Evolutionary conservation across 2,888 invertebrate genomes (phyloP), one percentile per base, ranked within the genome.

Genomic region (Euzetes globulus): DNA sequence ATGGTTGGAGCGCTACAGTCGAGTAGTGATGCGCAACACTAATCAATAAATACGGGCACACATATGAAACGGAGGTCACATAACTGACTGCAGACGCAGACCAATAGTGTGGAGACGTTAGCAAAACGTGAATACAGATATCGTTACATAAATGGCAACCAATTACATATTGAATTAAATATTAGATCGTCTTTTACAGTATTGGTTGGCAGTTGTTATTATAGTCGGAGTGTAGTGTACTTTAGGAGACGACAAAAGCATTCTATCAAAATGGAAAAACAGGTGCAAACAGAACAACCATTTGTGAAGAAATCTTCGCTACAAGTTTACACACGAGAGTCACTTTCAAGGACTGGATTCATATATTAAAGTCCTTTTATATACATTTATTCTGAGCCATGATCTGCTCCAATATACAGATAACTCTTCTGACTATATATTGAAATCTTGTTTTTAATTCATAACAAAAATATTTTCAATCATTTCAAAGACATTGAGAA

Each of bases 1-100:
- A 13, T 29, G 58, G 58, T 58, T 33, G 19, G 19, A 60, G 19
- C 22, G 13, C 70, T 25, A 25, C 70, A 70, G 45, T 45, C 45
- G 70, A 70, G 45, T 70, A 70, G 70, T 70, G 47, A 19, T 70
- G 70, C 70, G 70, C 70, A 70, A 45, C 22, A 45, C n/a, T 19
- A 70, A 70, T 70, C 70, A 27, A 70, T 70, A 70, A 70, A 70
- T 70, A 70, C 70, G 70, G 70, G 47, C 47, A 47, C 19, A 45
- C 6, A 70, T 47, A 15, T 25, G 70, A 70, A 41, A 5, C 41
- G 68, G 70, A 70, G 70, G 70, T 70, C 70, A 70, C 5, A 70
- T 58, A 25, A 58, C 27, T 58, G 58, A 5, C 19, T 19, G 22
- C 37, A 58, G 58, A 58, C 29, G 29, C 41, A 41, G 11, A 41